Conservation (phyloP, 2,888 invertebrate species). For the Calliphora vomitoria region DNA sequence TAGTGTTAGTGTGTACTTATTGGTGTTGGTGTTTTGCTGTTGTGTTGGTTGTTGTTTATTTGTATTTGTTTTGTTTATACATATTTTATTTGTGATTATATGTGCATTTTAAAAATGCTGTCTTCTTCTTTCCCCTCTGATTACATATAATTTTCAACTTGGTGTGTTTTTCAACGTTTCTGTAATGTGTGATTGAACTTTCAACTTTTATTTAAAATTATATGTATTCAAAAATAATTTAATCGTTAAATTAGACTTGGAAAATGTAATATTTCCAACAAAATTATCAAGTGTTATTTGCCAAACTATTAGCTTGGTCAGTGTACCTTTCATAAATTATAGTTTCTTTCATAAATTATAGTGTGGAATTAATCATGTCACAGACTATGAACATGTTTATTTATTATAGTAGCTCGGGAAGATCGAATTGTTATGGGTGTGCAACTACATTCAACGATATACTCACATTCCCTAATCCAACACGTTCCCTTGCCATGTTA, state of each 20-base stretch:
- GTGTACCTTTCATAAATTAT: no score
- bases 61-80: constrained; percentile 39
- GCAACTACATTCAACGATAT: no score
- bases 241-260: not conserved
- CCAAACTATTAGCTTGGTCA: no score
- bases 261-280: not conserved
- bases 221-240: not conserved
- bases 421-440: no score
- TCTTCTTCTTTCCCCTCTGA: not conserved
- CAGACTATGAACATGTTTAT: no score
- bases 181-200: constrained; percentile 13
- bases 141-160: constrained; percentile 18
- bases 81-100: constrained; percentile 44
- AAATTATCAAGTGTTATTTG: not conserved
- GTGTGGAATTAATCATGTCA: no score
- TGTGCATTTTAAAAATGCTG: constrained; percentile 28
- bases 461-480: no score
- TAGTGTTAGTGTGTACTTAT: constrained; percentile 35
- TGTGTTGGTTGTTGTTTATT: constrained; percentile 13
- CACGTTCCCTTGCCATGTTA: no score
- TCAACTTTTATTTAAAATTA: constrained; percentile 10
- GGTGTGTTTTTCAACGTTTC: not conserved
- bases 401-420: no score
- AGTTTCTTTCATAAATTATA: no score
- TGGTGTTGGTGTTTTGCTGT: constrained; percentile 35